Evolutionary conservation across 2,888 invertebrate species (phyloP).

Genomic region (Diachrysia chrysitis): DNA sequence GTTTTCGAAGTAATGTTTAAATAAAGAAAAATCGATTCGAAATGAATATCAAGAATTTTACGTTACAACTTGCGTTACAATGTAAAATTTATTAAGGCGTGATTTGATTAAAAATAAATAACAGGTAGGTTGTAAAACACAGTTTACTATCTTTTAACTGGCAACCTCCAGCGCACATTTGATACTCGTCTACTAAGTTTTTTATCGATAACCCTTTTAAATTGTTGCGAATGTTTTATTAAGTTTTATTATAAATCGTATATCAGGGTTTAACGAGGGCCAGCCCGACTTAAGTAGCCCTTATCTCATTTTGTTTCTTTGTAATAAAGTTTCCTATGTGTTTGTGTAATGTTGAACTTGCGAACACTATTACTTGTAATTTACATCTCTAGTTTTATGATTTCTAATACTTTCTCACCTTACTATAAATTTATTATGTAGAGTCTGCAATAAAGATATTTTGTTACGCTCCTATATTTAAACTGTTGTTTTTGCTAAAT

Average conservation of each 20-base stretch:
- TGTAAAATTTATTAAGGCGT: constrained; percentile 67
- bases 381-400: constrained; percentile 49
- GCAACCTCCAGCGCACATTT: constrained; percentile 75
- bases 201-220: constrained; percentile 86
- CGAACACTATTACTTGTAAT: constrained; percentile 47
- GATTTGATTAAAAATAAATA: constrained; percentile 79
- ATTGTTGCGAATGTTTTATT: constrained; percentile 88
- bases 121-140: constrained; percentile 77
- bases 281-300: constrained; percentile 82
- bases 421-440: constrained; percentile 53
- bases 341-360: constrained; percentile 49
- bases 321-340: constrained; percentile 74
- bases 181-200: constrained; percentile 81
- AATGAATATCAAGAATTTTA: constrained; percentile 18
- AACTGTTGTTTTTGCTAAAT: constrained; percentile 19
- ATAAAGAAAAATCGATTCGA: neutral
- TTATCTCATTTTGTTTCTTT: constrained; percentile 83
- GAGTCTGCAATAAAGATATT: constrained; percentile 49
- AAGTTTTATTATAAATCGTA: constrained; percentile 86
- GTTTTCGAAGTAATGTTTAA: neutral
- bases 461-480: constrained; percentile 25
- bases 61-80: constrained; percentile 58
- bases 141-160: constrained; percentile 83
- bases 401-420: constrained; percentile 55
- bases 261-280: constrained; percentile 86